Evolutionary conservation across 64 coral and sea anemone species (phyloP).

Genomic region (Astreopora myriophthalma): DNA sequence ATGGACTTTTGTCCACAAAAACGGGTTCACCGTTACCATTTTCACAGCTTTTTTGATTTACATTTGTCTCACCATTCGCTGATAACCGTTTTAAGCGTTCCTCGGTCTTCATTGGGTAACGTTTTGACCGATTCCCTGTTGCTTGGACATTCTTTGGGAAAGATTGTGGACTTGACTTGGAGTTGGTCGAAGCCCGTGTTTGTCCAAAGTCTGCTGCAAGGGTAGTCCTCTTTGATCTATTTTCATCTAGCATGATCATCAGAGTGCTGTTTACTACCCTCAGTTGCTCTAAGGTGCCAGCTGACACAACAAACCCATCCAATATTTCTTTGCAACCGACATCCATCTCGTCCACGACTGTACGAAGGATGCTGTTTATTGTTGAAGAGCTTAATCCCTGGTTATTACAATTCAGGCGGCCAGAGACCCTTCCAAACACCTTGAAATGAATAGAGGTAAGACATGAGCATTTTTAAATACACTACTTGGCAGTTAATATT

Average conservation of each 20-base stretch:
- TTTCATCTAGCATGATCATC: not conserved
- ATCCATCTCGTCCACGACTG: not conserved
- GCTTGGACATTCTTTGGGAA: not conserved
- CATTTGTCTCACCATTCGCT: not conserved
- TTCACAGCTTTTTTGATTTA: not conserved
- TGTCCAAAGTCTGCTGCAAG: not conserved
- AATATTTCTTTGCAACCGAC: not conserved
- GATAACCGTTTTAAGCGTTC: not conserved
- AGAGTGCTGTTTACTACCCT: not conserved
- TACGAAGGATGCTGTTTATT: not conserved
- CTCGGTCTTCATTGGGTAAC: not conserved
- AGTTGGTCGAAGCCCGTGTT: not conserved
- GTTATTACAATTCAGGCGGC: not conserved
- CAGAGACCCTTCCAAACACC: slow-evolving; percentile 12
- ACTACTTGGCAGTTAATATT: not conserved
- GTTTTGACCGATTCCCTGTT: not conserved
- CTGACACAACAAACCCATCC: slow-evolving; percentile 21
- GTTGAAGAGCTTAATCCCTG: not conserved
- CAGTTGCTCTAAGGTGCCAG: not conserved
- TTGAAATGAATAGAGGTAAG: not conserved
- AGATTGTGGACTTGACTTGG: not conserved
- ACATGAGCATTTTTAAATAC: not conserved
- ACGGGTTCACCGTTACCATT: not conserved
- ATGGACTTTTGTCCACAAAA: not conserved
- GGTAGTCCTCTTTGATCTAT: not conserved